Base-by-base conservation (phyloP, 2,113 vertebrate species). In the Typhlomys cinereus region DNA sequence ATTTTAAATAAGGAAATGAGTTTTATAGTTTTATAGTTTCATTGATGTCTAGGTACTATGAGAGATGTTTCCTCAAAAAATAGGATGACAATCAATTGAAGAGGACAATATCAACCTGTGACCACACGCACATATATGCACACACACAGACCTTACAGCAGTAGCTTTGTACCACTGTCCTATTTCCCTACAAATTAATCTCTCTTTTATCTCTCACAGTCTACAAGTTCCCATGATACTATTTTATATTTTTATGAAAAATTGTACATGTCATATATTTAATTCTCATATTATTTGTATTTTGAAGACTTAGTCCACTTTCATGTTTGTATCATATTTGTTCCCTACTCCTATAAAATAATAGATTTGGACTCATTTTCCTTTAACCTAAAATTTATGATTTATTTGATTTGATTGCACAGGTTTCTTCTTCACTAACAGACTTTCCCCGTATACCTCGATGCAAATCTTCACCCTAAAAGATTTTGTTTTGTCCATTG, bases 401-500 rank as follows among this genome's bases (percentile, higher is more conserved):
- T 46, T 76, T 75, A 31, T 66, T 61, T 78, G 6, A 31, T 66
- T 61, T 78, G 6, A 73, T 64, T 88, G 17, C 4, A 17, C 57
- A 0, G 27, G n/a, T 89, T 80, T 25, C 17, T 4, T 2, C 1
- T 2, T 61, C 6, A 50, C 15, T 90, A 81, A 82, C 34, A 73
- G 52, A 1, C 80, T 73, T 59, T 23, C 3, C 4, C 21, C n/a
- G n/a, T n/a, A n/a, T n/a, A n/a, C n/a, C n/a, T n/a, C n/a, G n/a
- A n/a, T n/a, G n/a, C n/a, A n/a, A n/a, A n/a, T n/a, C 1, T 69
- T 15, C 3, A 85, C 31, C 76, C 85, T 74, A 23, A 79, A 31
- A 27, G 71, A 70, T 46, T 76, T 88, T 62, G 52, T 91, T 93
- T 89, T 89, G 25, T 85, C 11, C 25, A 17, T 85, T 78, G 71